phyloP scores from a whole-genome alignment of 2,113 vertebrate genomes.

The Megaceryle torquata region DNA sequence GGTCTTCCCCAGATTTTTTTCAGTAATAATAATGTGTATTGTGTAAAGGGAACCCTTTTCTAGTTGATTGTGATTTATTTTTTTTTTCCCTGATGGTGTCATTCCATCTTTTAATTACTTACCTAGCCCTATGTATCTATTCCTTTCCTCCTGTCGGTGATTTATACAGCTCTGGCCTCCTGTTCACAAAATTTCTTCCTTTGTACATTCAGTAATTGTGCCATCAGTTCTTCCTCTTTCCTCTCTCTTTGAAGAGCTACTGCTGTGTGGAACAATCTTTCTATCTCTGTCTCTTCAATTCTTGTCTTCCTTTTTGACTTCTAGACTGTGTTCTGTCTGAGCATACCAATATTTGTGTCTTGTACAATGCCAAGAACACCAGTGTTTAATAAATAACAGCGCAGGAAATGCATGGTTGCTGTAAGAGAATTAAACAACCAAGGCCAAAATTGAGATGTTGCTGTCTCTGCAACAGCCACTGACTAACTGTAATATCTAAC shows the following conservation, averaged over 20 bases:
- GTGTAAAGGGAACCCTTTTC: not conserved
- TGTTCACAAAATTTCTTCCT: not conserved
- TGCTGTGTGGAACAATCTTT: not conserved
- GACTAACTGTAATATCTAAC: not conserved
- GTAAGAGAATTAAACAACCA: not conserved
- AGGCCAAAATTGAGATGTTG: not conserved
- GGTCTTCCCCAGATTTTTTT: not conserved
- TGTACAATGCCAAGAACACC: not conserved
- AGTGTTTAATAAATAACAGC: not conserved
- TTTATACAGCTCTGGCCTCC: not conserved
- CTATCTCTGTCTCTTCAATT: not conserved
- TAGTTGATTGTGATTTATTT: not conserved
- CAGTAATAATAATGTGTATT: not conserved
- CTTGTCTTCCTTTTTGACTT: not conserved
- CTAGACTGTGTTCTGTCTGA: not conserved
- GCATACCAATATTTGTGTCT: not conserved
- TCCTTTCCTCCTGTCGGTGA: not conserved
- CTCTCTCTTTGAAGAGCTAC: not conserved
- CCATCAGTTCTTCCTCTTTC: not conserved
- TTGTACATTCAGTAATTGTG: not conserved
- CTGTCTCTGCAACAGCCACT: not conserved
- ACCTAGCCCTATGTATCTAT: not conserved
- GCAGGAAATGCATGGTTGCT: not conserved
- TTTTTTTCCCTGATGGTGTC: not conserved
- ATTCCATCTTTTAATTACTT: not conserved